Evolutionary conservation across 2,113 vertebrate genomes (phyloP), one percentile per base, ranked within the genome.

Genomic region (Ptychochromis oligacanthus): DNA sequence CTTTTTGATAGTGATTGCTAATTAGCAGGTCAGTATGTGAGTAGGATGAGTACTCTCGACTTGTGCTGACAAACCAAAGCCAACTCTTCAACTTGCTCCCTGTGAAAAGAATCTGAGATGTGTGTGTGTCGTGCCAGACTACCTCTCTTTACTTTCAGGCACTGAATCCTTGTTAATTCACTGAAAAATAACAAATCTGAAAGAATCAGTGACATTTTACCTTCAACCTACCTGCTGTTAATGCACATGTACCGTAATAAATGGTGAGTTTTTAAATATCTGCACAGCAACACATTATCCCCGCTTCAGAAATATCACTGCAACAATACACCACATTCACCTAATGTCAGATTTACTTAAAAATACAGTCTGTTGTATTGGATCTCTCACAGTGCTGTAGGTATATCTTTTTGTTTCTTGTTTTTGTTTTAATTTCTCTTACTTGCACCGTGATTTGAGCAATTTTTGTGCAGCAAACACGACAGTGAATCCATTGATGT

Each of bases 91-190:
- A 57, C 75, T 52, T 75, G 62, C 86, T 85, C 84, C 75, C 83
- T 90, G 84, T 84, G 87, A 90, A 88, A 84, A 83, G 43, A 91
- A 85, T 80, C 46, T 82, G 85, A 84, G 65, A 81, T 78, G 81
- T 84, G 61, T 83, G 79, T 90, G 46, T 86, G 75, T 88, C 86
- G 62, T 93, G 83, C 89, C 88, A 90, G 89, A 94, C 93, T 94
- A 94, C 94, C 93, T 94, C 92, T 89, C 54, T 90, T 88, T 72
- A 43, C 70, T 75, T 79, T 70, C 78, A 77, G 89, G 89, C 88
- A 81, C 90, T 86, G 77, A 92, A 86, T 86, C 52, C 1, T 24
- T 80, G 78, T 84, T 59, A 43, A 52, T 80, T 72, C 36, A 84
- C 89, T 80, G 75, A 80, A 77, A 80, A 70, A 18, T 24, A 74